A percentile compares a stretch with the other conserved stretches of the same genome.
Evolutionary conservation across 2,113 vertebrate genomes (phyloP).

Genomic region (Myiagra hebetior): DNA sequence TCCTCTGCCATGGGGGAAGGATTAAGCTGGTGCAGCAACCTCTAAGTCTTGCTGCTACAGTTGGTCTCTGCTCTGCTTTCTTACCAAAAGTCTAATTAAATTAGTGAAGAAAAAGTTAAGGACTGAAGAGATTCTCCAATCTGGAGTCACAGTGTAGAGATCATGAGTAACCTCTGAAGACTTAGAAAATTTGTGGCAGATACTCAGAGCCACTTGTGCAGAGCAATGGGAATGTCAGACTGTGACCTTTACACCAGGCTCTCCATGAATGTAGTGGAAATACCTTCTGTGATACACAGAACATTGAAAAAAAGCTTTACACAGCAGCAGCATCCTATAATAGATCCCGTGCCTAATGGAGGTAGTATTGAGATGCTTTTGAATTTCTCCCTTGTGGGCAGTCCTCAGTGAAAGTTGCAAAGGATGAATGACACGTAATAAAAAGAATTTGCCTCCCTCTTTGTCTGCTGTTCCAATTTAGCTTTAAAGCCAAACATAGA

Average conservation of each 20-base stretch:
- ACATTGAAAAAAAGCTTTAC: not conserved
- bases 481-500: not conserved
- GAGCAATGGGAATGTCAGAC: not conserved
- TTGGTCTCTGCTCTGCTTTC: not conserved
- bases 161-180: not conserved
- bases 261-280: not conserved
- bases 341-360: not conserved
- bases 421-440: not conserved
- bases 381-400: not conserved
- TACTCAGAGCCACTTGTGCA: not conserved
- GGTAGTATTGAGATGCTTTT: not conserved
- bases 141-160: not conserved
- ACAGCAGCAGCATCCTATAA: not conserved
- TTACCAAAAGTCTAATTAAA: not conserved
- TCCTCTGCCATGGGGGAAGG: not conserved
- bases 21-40: not conserved
- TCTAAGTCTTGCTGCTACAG: not conserved
- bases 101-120: not conserved
- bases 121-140: not conserved
- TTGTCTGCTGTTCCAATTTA: not conserved
- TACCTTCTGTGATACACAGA: not conserved
- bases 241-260: not conserved
- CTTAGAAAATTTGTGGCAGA: not conserved
- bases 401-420: not conserved
- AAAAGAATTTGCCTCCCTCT: not conserved